Evolutionary conservation across 2,888 invertebrate genomes (phyloP).

Genomic region (Ametastegia equiseti): DNA sequence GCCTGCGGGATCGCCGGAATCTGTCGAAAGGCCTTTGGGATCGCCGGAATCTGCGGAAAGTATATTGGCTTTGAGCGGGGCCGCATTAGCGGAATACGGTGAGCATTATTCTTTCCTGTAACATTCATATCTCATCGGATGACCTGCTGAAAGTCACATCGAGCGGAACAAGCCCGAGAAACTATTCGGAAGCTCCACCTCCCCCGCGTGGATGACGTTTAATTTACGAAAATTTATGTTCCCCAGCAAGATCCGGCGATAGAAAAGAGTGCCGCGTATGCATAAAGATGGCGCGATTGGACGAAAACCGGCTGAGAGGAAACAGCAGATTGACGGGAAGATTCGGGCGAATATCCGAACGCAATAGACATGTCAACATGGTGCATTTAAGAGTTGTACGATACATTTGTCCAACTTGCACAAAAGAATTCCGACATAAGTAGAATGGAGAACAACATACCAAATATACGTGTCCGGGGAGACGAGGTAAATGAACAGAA

Average conservation of each 20-base stretch:
- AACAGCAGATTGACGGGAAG: neutral
- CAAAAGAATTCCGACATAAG: neutral
- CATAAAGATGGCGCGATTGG: neutral
- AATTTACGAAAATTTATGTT: neutral
- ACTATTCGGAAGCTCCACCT: too few relatives aligned
- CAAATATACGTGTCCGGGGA: neutral
- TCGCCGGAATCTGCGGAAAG: too few relatives aligned
- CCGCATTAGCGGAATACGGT: neutral
- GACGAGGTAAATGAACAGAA: neutral
- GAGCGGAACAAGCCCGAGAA: too few relatives aligned
- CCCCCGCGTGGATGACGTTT: too few relatives aligned
- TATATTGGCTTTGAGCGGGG: neutral
- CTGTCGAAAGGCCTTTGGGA: too few relatives aligned
- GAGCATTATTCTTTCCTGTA: neutral
- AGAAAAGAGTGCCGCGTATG: neutral
- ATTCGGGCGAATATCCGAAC: neutral
- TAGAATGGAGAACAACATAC: neutral
- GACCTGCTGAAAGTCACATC: too few relatives aligned
- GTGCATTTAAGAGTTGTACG: neutral
- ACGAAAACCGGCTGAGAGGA: neutral
- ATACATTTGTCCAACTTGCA: neutral
- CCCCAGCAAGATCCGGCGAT: neutral
- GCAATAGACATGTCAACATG: neutral
- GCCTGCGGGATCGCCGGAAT: too few relatives aligned
- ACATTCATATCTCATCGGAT: neutral